Evolutionary conservation across 2,797 vertebrate species (phyloP).

Genomic region (Halcyon smyrnensis): DNA sequence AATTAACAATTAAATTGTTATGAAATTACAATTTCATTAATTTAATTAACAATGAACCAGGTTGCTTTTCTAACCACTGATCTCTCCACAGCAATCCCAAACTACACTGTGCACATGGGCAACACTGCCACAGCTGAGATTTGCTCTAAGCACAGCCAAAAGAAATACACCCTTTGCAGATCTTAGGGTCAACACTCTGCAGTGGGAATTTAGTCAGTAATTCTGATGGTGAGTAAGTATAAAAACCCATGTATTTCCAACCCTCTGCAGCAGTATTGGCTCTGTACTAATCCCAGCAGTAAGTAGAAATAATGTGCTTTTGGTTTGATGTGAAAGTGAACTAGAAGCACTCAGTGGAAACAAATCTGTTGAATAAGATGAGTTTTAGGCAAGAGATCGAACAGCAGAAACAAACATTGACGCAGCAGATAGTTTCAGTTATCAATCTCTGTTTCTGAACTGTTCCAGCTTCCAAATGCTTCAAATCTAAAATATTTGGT

Average conservation of each 20-base stretch:
- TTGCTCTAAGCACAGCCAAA: not conserved
- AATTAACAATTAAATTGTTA: no score
- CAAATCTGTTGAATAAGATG: not conserved
- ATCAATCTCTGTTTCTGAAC: not conserved
- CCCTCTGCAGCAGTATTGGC: not conserved
- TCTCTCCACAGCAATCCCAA: not conserved
- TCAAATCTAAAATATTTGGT: not conserved
- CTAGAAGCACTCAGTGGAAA: not conserved
- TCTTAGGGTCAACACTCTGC: not conserved
- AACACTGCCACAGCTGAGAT: not conserved
- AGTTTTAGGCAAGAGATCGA: not conserved
- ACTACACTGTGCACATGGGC: accelerated
- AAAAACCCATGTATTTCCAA: not conserved
- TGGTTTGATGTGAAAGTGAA: not conserved
- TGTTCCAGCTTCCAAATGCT: not conserved
- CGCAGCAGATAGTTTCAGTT: not conserved
- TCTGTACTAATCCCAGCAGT: not conserved
- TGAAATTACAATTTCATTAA: no score
- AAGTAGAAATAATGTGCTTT: not conserved
- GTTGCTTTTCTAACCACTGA: not conserved
- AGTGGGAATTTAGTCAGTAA: not conserved
- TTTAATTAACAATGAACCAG: not conserved
- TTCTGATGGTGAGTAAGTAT: not conserved
- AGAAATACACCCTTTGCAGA: not conserved
- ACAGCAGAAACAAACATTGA: not conserved